These are phyloP conservation scores for Mycalesis mineus DNA, from an alignment of 2,888 invertebrate species.

Conservation along the genomic window DNA sequence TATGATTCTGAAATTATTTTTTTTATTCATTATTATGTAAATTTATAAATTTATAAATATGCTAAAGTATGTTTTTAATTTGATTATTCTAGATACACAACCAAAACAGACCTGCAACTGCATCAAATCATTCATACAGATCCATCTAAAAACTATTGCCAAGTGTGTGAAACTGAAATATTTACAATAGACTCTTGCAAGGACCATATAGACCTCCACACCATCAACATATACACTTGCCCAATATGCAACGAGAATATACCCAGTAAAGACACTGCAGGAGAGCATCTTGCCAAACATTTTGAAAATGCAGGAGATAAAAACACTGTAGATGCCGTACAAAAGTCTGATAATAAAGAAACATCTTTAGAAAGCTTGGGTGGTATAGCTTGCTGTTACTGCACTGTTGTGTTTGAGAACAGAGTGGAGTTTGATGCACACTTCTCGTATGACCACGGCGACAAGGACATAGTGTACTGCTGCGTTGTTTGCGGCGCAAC, in stretches of 20 bases:
- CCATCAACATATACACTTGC: slow-evolving; percentile 51
- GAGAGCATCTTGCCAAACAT: slow-evolving; percentile 55
- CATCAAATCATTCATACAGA: slow-evolving; percentile 56
- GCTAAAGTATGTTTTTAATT: not conserved
- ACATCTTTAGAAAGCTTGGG: slow-evolving; percentile 61
- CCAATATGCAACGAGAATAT: slow-evolving; percentile 57
- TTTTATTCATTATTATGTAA: too few relatives aligned
- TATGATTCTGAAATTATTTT: too few relatives aligned
- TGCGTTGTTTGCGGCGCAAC: slow-evolving; percentile 78
- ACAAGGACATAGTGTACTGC: slow-evolving; percentile 62
- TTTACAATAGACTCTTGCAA: slow-evolving; percentile 51
- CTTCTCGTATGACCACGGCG: slow-evolving; percentile 62
- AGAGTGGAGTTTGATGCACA: slow-evolving; percentile 75
- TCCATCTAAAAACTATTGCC: slow-evolving; percentile 56
- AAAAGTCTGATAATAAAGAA: slow-evolving; percentile 48
- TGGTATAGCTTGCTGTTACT: slow-evolving; percentile 75
- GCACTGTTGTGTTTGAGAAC: slow-evolving; percentile 68
- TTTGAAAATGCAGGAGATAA: slow-evolving; percentile 45
- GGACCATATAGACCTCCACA: slow-evolving; percentile 56
- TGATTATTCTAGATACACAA: slow-evolving; percentile 47
- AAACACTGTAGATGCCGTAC: slow-evolving; percentile 33
- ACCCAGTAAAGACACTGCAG: slow-evolving; percentile 42
- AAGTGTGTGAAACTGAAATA: slow-evolving; percentile 47
- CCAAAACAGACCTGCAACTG: slow-evolving; percentile 53
- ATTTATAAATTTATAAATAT: too few relatives aligned